Percentiles rank a stretch among this genome's conserved stretches.
Evolutionary conservation across 2,113 vertebrate species (phyloP).

Genomic region (Muntiacus reevesi): DNA sequence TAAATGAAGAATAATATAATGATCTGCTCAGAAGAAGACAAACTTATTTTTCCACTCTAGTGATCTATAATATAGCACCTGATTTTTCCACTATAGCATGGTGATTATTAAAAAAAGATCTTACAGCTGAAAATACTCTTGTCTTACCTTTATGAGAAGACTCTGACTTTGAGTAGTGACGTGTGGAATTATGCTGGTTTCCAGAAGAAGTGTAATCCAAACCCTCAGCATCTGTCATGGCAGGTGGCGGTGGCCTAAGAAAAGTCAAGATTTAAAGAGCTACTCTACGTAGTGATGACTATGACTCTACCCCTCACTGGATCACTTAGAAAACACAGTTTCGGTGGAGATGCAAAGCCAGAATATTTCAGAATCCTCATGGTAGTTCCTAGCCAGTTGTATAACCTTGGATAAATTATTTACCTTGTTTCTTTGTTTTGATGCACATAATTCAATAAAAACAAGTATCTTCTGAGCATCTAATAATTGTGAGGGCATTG

Average conservation of each 20-base stretch:
- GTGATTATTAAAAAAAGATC: background rate
- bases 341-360: background rate
- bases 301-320: background rate
- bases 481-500: background rate
- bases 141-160: slow-evolving; percentile 82
- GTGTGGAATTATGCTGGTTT: slow-evolving; percentile 76
- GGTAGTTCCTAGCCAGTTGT: background rate
- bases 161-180: slow-evolving; percentile 77
- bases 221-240: slow-evolving; percentile 45
- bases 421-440: background rate
- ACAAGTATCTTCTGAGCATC: background rate
- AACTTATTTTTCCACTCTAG: background rate
- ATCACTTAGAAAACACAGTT: background rate
- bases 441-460: background rate
- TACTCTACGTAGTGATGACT: background rate
- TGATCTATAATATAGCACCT: background rate
- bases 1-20: background rate
- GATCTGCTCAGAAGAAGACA: background rate
- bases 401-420: background rate
- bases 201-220: slow-evolving; percentile 58
- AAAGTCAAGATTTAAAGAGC: background rate
- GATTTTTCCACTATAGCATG: background rate
- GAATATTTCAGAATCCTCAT: background rate
- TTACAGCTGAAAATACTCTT: background rate
- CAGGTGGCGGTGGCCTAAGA: slow-evolving; percentile 74